Evolutionary conservation across 2,888 invertebrate species (phyloP).

Genomic region (Mythimna pallens): DNA sequence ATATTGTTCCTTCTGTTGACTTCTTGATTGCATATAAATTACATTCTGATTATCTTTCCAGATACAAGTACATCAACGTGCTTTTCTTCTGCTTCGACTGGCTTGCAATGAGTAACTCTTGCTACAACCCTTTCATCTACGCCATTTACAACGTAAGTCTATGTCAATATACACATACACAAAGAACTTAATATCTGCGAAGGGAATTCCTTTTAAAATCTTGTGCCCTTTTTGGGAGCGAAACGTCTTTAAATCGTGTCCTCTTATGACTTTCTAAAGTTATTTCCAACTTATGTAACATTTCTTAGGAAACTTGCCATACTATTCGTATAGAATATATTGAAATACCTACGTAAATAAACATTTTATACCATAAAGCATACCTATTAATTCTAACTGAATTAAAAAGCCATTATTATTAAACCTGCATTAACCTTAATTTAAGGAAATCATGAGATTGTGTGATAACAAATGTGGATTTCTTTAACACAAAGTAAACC

Average conservation of each 20-base stretch:
- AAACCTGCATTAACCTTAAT: not conserved
- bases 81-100: slow-evolving; percentile 97
- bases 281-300: not conserved
- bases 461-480: slow-evolving; percentile 3
- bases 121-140: slow-evolving; percentile 97
- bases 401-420: not conserved
- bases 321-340: not conserved
- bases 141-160: slow-evolving; percentile 95
- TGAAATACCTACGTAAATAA: not conserved
- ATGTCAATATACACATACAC: not conserved
- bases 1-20: not conserved
- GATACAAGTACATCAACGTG: slow-evolving; percentile 95
- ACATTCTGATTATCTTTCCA: slow-evolving; percentile 78
- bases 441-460: not conserved
- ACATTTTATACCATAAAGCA: not conserved
- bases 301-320: not conserved
- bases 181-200: not conserved
- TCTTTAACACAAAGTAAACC: not conserved
- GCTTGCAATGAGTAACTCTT: slow-evolving; percentile 97
- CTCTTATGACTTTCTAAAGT: not conserved
- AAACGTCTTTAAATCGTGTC: not conserved
- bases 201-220: not conserved
- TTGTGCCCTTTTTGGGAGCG: not conserved
- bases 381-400: not conserved
- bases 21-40: not conserved